Evolutionary conservation across 2,888 invertebrate species (phyloP).

Genomic region (Lasioglossum figueresi): DNA sequence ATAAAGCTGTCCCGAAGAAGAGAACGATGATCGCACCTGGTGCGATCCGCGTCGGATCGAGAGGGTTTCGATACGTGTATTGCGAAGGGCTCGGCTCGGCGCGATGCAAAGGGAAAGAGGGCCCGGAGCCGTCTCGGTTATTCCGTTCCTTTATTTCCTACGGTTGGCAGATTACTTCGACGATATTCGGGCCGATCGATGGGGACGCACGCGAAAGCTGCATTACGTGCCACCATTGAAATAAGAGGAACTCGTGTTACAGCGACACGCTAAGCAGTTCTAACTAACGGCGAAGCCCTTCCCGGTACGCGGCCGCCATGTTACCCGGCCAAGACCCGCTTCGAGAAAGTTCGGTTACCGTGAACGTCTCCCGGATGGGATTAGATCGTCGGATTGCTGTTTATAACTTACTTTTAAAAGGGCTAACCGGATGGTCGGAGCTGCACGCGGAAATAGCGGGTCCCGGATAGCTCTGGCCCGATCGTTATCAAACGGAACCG

Average conservation of each 20-base stretch:
- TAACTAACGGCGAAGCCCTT: constrained; percentile 43
- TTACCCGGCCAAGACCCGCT: not conserved
- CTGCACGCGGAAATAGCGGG: not conserved
- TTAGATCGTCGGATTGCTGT: constrained; percentile 43
- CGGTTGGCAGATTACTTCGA: constrained; percentile 53
- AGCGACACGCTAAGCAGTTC: constrained; percentile 62
- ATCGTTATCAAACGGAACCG: constrained; percentile 26
- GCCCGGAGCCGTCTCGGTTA: constrained; percentile 22
- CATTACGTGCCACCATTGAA: constrained; percentile 63
- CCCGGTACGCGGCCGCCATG: constrained; percentile 14
- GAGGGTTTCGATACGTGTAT: not conserved
- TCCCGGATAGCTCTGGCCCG: not conserved
- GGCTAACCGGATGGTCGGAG: constrained; percentile 25
- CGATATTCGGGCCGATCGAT: constrained; percentile 63
- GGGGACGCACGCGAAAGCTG: constrained; percentile 57
- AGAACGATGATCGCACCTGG: not conserved
- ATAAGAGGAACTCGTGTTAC: constrained; percentile 63
- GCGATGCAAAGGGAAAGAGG: constrained; percentile 31
- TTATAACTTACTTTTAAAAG: constrained; percentile 51
- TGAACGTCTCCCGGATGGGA: constrained; percentile 30
- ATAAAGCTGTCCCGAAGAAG: not conserved
- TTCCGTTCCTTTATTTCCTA: constrained; percentile 48
- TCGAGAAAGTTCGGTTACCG: constrained; percentile 27
- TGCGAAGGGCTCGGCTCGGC: not conserved
- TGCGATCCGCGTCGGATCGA: not conserved